Conservation (phyloP, 2,797 vertebrate genomes). For the Esox masquinongy region DNA sequence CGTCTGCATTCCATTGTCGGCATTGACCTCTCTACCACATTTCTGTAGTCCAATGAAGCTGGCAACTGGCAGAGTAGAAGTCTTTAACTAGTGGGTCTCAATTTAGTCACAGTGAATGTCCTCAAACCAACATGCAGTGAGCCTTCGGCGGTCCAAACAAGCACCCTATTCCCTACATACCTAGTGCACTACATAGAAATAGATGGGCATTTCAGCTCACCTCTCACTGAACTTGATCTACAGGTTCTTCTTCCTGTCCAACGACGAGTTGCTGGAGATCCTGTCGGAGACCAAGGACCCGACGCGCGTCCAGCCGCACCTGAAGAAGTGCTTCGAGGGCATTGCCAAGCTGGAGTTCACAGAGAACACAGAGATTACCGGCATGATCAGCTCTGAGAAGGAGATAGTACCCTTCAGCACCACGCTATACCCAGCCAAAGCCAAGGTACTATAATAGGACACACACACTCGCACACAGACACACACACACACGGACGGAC, state of each 20-base stretch:
- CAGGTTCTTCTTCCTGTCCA: constrained; percentile 95
- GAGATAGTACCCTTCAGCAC: constrained; percentile 82
- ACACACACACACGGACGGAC: not conserved
- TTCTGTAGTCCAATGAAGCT: too few species aligned
- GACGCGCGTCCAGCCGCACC: constrained; percentile 87
- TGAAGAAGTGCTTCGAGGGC: constrained; percentile 96
- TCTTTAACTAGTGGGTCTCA: not conserved
- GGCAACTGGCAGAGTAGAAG: not conserved
- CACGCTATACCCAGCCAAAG: constrained; percentile 80
- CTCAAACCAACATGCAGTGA: not conserved
- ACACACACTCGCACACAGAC: not conserved
- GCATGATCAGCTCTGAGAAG: constrained; percentile 93
- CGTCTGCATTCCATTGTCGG: too few species aligned
- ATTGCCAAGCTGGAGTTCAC: constrained; percentile 89
- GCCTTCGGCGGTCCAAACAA: not conserved
- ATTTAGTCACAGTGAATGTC: not conserved
- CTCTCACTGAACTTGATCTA: constrained; percentile 17
- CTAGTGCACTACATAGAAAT: not conserved
- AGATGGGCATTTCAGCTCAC: not conserved
- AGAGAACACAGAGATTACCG: constrained; percentile 76
- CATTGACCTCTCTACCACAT: too few species aligned
- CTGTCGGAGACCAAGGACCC: constrained; percentile 94
- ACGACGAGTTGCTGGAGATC: constrained; percentile 92
- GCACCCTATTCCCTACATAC: not conserved
- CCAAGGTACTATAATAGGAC: constrained; percentile 74